phyloP scores from a whole-genome alignment of 2,113 vertebrate genomes.

The Danio rerio region DNA sequence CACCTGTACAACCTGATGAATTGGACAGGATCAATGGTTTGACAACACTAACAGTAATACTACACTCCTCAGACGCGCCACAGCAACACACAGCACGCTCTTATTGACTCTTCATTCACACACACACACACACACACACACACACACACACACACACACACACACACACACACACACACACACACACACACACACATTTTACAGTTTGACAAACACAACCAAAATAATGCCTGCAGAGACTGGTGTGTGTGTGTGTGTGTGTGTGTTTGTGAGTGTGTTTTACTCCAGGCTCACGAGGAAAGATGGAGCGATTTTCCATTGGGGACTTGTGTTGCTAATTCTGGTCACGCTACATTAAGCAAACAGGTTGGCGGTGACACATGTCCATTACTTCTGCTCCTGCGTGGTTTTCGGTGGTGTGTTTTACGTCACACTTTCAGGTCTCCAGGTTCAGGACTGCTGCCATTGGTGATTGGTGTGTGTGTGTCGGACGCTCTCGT shows the following conservation, averaged over 20 bases:
- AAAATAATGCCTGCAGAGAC: conserved; percentile 63
- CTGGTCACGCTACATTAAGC: conserved; percentile 77
- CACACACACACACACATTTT: conserved; percentile 49
- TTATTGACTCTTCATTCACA: too few species aligned
- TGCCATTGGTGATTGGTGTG: conserved; percentile 13
- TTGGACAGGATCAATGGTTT: too few species aligned
- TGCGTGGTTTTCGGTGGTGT: conserved; percentile 67
- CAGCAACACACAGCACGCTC: too few species aligned
- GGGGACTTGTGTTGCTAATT: conserved; percentile 65
- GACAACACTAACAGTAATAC: conserved; percentile 6
- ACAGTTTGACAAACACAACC: conserved; percentile 69
- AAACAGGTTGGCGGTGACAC: conserved; percentile 81
- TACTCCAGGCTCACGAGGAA: conserved; percentile 66
- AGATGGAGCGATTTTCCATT: conserved; percentile 80
- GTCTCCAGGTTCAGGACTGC: conserved; percentile 11
- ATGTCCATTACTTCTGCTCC: conserved; percentile 66
- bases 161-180: too few species aligned
- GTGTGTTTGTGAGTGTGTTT: conserved; percentile 58
- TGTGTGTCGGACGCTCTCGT: conserved; percentile 61
- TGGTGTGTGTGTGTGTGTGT: background rate
- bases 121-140: conserved; percentile 35
- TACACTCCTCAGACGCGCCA: background rate
- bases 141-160: conserved; percentile 45
- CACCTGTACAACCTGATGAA: too few species aligned
- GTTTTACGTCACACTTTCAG: background rate